phyloP scores from a whole-genome alignment of 64 coral and sea anemone genomes.

The Hydrozoanthus tunicans region DNA sequence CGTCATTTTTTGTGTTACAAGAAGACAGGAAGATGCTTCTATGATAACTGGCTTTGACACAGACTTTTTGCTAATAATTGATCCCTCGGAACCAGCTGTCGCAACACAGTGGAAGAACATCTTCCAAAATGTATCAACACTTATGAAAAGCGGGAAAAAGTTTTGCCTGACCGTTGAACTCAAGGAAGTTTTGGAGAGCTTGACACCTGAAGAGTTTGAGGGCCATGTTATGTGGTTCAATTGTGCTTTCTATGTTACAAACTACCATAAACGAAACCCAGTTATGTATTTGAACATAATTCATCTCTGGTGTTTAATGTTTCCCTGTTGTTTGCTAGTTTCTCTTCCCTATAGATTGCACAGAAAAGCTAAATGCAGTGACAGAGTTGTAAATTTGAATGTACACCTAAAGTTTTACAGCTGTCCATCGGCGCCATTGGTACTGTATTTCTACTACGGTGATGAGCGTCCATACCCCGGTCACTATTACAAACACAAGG shows the following conservation, averaged over 20 bases:
- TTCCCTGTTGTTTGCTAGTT: slow-evolving; percentile 36
- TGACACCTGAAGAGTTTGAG: slow-evolving; percentile 28
- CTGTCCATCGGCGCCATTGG: not conserved
- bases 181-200: not conserved
- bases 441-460: slow-evolving; percentile 14
- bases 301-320: slow-evolving; percentile 25
- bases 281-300: slow-evolving; percentile 14
- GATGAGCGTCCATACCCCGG: slow-evolving; percentile 1
- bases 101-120: not conserved
- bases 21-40: not conserved
- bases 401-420: not conserved
- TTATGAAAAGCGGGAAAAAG: slow-evolving; percentile 7
- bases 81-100: not conserved
- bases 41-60: slow-evolving; percentile 2
- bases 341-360: slow-evolving; percentile 38
- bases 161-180: slow-evolving; percentile 54
- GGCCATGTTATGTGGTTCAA: slow-evolving; percentile 35
- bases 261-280: slow-evolving; percentile 28
- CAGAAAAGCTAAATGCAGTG: slow-evolving; percentile 2
- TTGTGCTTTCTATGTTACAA: slow-evolving; percentile 43
- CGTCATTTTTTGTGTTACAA: not conserved
- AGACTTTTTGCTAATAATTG: not conserved
- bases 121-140: not conserved
- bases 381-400: slow-evolving; percentile 33
- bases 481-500: slow-evolving; percentile 21